Percentiles rank a stretch among this genome's conserved stretches.
These are phyloP conservation scores for Macquaria australasica DNA, from an alignment of 2,113 vertebrate species.

Conservation along the genomic window DNA sequence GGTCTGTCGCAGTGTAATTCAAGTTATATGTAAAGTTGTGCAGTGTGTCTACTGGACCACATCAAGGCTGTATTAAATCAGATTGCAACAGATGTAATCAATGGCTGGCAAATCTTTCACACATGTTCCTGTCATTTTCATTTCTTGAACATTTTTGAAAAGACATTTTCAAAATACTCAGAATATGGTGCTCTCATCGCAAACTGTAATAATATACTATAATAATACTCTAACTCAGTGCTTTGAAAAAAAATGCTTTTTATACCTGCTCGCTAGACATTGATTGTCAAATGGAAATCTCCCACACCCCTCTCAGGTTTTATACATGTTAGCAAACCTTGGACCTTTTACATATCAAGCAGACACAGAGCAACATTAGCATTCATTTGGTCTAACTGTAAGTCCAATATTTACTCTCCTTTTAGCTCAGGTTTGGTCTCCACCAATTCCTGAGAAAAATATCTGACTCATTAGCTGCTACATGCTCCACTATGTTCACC, in stretches of 20 bases:
- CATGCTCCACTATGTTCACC: not conserved
- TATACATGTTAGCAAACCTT: not conserved
- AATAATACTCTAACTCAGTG: no score
- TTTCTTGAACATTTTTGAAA: no score
- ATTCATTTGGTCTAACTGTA: not conserved
- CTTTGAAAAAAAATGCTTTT: no score
- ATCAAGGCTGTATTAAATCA: not conserved
- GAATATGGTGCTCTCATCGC: not conserved
- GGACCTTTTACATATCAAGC: not conserved
- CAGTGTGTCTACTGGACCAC: not conserved
- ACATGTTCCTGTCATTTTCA: not conserved
- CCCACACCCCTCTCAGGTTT: not conserved
- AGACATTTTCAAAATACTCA: not conserved
- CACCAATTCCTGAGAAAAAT: not conserved
- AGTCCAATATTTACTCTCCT: not conserved
- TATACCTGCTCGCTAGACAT: not conserved
- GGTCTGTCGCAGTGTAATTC: not conserved
- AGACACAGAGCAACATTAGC: not conserved
- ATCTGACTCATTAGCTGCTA: no score
- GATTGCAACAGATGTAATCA: no score
- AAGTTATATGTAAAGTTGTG: not conserved
- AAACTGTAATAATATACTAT: not conserved
- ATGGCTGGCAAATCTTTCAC: not conserved
- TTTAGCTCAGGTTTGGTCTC: not conserved
- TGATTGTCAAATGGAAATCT: not conserved